Percentiles rank a stretch among this genome's conserved stretches.
Conservation (phyloP, 2,797 vertebrate genomes). For the Pogonophryne albipinna region DNA sequence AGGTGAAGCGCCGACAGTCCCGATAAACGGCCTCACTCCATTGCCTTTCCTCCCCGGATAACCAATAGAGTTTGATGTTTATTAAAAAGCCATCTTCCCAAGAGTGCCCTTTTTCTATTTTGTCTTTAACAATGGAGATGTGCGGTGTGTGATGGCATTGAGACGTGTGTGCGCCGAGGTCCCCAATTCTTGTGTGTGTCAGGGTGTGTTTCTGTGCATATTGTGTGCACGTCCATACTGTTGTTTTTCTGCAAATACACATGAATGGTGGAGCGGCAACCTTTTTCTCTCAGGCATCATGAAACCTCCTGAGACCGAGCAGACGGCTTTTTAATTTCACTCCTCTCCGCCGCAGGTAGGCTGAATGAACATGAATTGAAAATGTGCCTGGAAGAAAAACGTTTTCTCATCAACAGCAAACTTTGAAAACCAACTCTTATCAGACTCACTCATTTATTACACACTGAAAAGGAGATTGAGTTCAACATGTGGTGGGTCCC, state of each 20-base stretch:
- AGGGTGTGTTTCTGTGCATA: background rate
- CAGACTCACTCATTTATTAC: slow-evolving; percentile 39
- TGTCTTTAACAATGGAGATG: slow-evolving; percentile 48
- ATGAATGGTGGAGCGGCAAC: slow-evolving; percentile 25
- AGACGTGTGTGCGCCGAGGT: background rate
- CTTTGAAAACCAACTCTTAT: slow-evolving; percentile 41
- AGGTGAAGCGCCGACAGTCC: slow-evolving; percentile 32
- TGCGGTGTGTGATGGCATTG: slow-evolving; percentile 31
- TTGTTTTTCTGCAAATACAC: slow-evolving; percentile 28
- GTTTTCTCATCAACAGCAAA: slow-evolving; percentile 50
- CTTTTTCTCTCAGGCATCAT: slow-evolving; percentile 32
- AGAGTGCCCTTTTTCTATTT: slow-evolving; percentile 35
- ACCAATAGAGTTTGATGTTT: slow-evolving; percentile 40
- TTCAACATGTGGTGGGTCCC: slow-evolving; percentile 14
- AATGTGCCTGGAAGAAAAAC: slow-evolving; percentile 40
- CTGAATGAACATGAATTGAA: slow-evolving; percentile 60
- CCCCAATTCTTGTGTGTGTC: slow-evolving; percentile 11
- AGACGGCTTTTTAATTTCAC: slow-evolving; percentile 61
- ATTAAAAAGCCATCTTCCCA: slow-evolving; percentile 47
- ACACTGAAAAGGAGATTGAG: slow-evolving; percentile 29
- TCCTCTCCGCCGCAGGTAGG: slow-evolving; percentile 17
- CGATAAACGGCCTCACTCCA: slow-evolving; percentile 23
- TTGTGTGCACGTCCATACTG: slow-evolving; percentile 6
- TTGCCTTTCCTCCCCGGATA: slow-evolving; percentile 11
- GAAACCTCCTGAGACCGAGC: slow-evolving; percentile 48